A percentile compares a stretch with the other conserved stretches of the same genome.
Evolutionary conservation across 2,888 invertebrate species (phyloP).

Genomic region (Glyphotaelius pellucidus): DNA sequence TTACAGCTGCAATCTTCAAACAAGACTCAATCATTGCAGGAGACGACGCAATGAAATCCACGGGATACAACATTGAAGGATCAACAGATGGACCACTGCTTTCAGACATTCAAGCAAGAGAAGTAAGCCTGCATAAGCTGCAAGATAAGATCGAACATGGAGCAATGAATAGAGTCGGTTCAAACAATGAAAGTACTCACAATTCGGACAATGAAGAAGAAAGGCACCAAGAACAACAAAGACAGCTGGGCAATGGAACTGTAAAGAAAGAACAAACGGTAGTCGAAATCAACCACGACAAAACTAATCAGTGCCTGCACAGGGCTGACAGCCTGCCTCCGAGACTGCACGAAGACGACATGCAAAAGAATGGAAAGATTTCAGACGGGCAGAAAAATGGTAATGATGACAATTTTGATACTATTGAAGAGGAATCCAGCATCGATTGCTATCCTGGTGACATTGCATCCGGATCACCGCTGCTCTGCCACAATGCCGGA

Average conservation of each 20-base stretch:
- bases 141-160: slow-evolving; percentile 72
- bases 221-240: slow-evolving; percentile 74
- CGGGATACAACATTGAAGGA: slow-evolving; percentile 76
- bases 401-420: slow-evolving; percentile 70
- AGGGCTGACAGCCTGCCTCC: slow-evolving; percentile 78
- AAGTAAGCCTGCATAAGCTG: slow-evolving; percentile 73
- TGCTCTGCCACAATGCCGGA: slow-evolving; percentile 70
- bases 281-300: slow-evolving; percentile 72
- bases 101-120: slow-evolving; percentile 76
- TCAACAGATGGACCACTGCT: slow-evolving; percentile 76
- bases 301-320: slow-evolving; percentile 72
- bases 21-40: slow-evolving; percentile 77
- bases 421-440: slow-evolving; percentile 71
- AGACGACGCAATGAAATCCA: slow-evolving; percentile 72
- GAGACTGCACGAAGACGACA: slow-evolving; percentile 74
- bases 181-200: slow-evolving; percentile 72
- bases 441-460: slow-evolving; percentile 65
- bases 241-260: slow-evolving; percentile 73
- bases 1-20: slow-evolving; percentile 84
- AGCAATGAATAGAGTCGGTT: slow-evolving; percentile 68
- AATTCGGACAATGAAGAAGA: slow-evolving; percentile 71
- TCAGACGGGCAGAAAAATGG: slow-evolving; percentile 66
- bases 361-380: slow-evolving; percentile 40
- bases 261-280: slow-evolving; percentile 64
- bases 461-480: slow-evolving; percentile 65